Percentiles rank a stretch among this genome's conserved stretches.
phyloP scores from a whole-genome alignment of 2,888 invertebrate genomes.

The Synergus umbraculus region DNA sequence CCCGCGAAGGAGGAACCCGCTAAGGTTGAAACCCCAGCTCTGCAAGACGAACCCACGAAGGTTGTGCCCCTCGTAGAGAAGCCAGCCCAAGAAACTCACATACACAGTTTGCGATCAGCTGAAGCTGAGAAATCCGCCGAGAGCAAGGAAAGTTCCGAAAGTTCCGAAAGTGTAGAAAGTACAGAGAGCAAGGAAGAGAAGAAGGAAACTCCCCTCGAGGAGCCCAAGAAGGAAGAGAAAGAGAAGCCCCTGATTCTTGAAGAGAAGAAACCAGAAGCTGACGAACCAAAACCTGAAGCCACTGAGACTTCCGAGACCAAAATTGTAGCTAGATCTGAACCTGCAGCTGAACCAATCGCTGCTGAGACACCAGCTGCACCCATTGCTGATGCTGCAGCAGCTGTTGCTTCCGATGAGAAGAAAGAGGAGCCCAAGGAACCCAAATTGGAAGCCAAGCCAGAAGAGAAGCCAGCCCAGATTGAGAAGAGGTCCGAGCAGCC shows the following conservation, averaged over 20 bases:
- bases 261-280: slow-evolving; percentile 51
- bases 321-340: slow-evolving; percentile 4
- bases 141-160: slow-evolving; percentile 50
- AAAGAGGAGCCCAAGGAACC: slow-evolving; percentile 47
- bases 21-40: slow-evolving; percentile 11
- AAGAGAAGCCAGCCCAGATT: slow-evolving; percentile 32
- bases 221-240: slow-evolving; percentile 42
- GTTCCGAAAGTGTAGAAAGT: slow-evolving; percentile 11
- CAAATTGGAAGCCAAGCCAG: slow-evolving; percentile 44
- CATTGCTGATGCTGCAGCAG: slow-evolving; percentile 47
- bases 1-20: slow-evolving; percentile 52
- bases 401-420: slow-evolving; percentile 46
- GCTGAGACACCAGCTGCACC: slow-evolving; percentile 34
- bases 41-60: slow-evolving; percentile 45
- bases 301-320: slow-evolving; percentile 17
- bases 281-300: slow-evolving; percentile 42
- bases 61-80: slow-evolving; percentile 47
- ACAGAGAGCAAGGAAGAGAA: slow-evolving; percentile 61
- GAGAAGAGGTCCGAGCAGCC: slow-evolving; percentile 46
- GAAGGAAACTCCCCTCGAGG: slow-evolving; percentile 57
- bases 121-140: slow-evolving; percentile 53
- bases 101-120: slow-evolving; percentile 33
- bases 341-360: background rate
- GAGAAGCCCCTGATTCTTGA: slow-evolving; percentile 3
- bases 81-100: slow-evolving; percentile 47